A percentile compares a stretch with the other conserved stretches of the same genome.
These are phyloP conservation scores for Stegastes partitus DNA, from an alignment of 2,113 vertebrate genomes.

Conservation along the genomic window DNA sequence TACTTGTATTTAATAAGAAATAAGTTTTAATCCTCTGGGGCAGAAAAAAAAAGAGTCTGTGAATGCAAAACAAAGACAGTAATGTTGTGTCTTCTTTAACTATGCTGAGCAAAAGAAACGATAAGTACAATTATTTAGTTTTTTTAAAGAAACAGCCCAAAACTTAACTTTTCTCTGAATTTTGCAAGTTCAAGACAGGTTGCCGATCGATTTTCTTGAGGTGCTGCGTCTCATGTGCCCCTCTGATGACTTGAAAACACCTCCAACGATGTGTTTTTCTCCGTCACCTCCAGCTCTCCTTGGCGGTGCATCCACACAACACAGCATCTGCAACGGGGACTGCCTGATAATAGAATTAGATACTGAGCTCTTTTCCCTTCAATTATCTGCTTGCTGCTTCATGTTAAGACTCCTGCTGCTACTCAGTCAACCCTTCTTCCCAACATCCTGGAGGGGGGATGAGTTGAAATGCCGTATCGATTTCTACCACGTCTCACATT, in stretches of 20 bases:
- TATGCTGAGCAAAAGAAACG: no score
- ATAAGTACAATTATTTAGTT: no score
- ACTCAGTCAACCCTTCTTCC: constrained; percentile 53
- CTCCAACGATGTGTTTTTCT: constrained; percentile 5
- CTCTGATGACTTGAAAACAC: constrained; percentile 25
- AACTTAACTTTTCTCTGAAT: constrained; percentile 17
- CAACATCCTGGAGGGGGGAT: constrained; percentile 58
- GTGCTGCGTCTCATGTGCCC: background rate
- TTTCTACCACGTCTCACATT: constrained; percentile 68
- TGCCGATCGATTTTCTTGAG: constrained; percentile 9
- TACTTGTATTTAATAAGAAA: no score
- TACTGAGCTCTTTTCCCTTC: constrained; percentile 66
- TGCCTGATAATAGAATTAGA: constrained; percentile 67
- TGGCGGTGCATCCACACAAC: constrained; percentile 12
- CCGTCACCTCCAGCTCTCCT: constrained; percentile 60
- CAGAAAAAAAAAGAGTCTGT: no score
- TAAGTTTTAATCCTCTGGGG: no score
- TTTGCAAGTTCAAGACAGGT: constrained; percentile 15
- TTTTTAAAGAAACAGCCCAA: constrained; percentile 12
- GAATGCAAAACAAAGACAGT: no score
- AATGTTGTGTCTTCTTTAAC: no score
- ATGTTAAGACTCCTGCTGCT: constrained; percentile 64
- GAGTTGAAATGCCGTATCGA: constrained; percentile 69
- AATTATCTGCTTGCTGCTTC: constrained; percentile 65
- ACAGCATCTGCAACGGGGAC: constrained; percentile 25